Evolutionary conservation across 1,140 invertebrate species (phyloP).

Genomic region (Uloborus diversus): DNA sequence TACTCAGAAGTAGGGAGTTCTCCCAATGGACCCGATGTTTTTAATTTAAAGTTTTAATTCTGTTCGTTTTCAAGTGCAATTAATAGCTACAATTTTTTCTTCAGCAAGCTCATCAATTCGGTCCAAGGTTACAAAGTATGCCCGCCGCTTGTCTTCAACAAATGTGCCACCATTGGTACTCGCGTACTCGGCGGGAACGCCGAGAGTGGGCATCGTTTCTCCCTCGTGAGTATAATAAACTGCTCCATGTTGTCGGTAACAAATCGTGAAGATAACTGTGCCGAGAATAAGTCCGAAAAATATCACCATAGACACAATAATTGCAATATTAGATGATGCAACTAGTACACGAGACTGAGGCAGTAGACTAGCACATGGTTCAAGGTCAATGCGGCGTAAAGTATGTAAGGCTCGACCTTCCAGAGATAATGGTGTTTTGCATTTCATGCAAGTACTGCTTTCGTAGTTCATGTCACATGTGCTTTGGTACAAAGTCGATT

Average conservation of each 20-base stretch:
- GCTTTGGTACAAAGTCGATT: constrained; percentile 56
- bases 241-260: constrained; percentile 72
- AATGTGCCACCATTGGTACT: constrained; percentile 31
- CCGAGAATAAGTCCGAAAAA: constrained; percentile 63
- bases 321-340: constrained; percentile 60
- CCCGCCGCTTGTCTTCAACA: constrained; percentile 24
- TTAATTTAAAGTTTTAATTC: neutral
- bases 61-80: neutral
- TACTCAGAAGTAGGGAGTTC: neutral
- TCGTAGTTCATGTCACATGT: constrained; percentile 66
- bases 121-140: constrained; percentile 44
- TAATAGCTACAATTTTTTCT: constrained; percentile 21
- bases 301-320: constrained; percentile 64
- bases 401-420: constrained; percentile 53
- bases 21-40: neutral
- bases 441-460: constrained; percentile 66
- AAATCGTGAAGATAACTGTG: constrained; percentile 61
- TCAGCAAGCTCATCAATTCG: constrained; percentile 46
- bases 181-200: neutral
- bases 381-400: constrained; percentile 46
- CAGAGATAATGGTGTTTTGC: constrained; percentile 54
- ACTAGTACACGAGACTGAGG: constrained; percentile 44
- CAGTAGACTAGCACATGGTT: constrained; percentile 56
- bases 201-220: constrained; percentile 64
- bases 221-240: constrained; percentile 79